A percentile compares a stretch with the other conserved stretches of the same genome.
These are phyloP conservation scores for Muraenolepis orangiensis DNA, from an alignment of 2,797 vertebrate genomes.

Conservation along the genomic window DNA sequence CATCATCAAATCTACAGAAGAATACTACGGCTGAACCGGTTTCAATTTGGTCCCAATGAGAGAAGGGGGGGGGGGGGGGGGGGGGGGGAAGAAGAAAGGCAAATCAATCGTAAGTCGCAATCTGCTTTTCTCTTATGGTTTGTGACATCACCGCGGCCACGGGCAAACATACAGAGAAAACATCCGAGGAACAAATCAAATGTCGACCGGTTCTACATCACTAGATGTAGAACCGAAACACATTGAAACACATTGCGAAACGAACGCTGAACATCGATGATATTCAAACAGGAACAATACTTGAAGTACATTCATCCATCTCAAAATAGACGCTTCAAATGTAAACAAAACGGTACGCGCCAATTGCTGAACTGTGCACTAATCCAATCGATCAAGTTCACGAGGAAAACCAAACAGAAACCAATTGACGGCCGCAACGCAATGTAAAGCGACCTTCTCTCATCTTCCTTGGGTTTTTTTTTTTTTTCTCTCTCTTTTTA, in stretches of 20 bases:
- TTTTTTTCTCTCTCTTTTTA: too few species aligned
- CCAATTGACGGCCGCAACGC: slow-evolving; percentile 40
- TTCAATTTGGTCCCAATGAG: slow-evolving; percentile 68
- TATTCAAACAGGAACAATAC: slow-evolving; percentile 54
- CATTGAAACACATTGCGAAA: slow-evolving; percentile 41
- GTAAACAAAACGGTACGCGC: slow-evolving; percentile 12
- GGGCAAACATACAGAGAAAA: slow-evolving; percentile 12
- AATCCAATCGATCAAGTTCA: slow-evolving; percentile 20
- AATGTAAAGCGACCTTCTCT: slow-evolving; percentile 33
- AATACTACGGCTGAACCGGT: slow-evolving; percentile 43
- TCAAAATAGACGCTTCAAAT: slow-evolving; percentile 33
- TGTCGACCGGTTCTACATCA: slow-evolving; percentile 32
- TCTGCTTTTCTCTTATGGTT: slow-evolving; percentile 19
- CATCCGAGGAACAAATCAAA: slow-evolving; percentile 44
- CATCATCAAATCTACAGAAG: slow-evolving; percentile 63
- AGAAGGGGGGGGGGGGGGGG: not conserved
- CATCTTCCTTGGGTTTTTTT: slow-evolving; percentile 17
- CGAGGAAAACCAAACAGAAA: slow-evolving; percentile 28
- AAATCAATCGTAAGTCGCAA: slow-evolving; percentile 37
- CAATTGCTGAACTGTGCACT: slow-evolving; percentile 11
- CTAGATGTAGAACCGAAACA: slow-evolving; percentile 46
- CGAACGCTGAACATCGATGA: slow-evolving; percentile 45
- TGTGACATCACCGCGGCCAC: slow-evolving; percentile 37
- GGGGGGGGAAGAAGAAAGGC: slow-evolving; percentile 37
- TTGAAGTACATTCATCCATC: slow-evolving; percentile 70